A percentile compares a stretch with the other conserved stretches of the same genome.
These are phyloP conservation scores for Heptranchias perlo DNA, from an alignment of 2,113 vertebrate genomes.

Conservation along the genomic window DNA sequence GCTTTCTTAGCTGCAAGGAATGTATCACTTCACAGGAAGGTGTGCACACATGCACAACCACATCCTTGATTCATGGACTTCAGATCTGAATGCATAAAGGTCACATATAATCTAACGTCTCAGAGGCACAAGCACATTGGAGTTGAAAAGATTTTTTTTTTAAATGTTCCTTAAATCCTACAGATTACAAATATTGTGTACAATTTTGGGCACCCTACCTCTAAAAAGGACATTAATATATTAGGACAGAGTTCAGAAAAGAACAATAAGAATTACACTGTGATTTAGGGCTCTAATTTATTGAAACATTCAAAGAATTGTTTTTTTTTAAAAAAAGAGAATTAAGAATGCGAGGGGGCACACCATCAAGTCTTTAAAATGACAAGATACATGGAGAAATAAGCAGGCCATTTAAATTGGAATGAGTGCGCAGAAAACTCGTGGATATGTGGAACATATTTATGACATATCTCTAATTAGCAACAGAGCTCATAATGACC, in stretches of 20 bases:
- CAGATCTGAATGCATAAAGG: neutral
- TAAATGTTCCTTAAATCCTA: neutral
- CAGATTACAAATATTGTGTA: too few relatives aligned
- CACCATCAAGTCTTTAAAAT: neutral
- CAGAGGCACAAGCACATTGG: neutral
- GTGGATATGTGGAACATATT: neutral
- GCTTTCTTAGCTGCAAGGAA: neutral
- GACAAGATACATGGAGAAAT: neutral
- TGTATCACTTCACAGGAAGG: neutral
- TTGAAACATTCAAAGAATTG: neutral
- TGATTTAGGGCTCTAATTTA: neutral
- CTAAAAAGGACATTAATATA: too few relatives aligned
- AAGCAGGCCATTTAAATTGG: neutral
- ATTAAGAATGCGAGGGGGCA: neutral
- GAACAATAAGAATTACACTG: too few relatives aligned
- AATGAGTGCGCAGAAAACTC: neutral
- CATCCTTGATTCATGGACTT: neutral
- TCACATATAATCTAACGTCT: neutral
- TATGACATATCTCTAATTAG: neutral
- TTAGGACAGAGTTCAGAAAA: too few relatives aligned
- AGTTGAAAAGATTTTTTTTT: neutral
- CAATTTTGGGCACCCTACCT: too few relatives aligned
- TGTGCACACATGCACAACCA: neutral
- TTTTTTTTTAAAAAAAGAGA: neutral
- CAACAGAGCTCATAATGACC: neutral